Conservation (phyloP, 2,113 vertebrate genomes). For the Aix galericulata region DNA sequence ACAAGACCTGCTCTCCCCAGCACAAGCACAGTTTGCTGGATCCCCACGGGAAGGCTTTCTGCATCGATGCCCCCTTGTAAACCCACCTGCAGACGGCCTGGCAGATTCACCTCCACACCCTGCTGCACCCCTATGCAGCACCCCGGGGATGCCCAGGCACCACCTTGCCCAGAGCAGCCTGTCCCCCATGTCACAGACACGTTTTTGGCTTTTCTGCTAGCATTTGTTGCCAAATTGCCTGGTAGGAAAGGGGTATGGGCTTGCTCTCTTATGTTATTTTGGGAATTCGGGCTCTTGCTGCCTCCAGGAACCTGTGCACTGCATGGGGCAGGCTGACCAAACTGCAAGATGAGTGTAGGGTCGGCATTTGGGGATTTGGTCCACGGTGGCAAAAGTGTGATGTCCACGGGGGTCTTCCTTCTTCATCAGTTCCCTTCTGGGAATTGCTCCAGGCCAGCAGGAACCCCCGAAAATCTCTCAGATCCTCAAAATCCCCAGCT, state of each 20-base stretch:
- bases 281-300: neutral
- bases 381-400: neutral
- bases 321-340: neutral
- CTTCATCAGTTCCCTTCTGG: neutral
- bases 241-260: no score
- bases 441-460: neutral
- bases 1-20: neutral
- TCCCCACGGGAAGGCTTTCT: neutral
- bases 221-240: accelerated
- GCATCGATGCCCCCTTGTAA: neutral
- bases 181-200: neutral
- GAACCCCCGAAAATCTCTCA: neutral
- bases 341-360: neutral
- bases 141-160: neutral
- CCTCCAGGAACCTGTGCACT: neutral
- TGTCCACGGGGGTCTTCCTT: accelerated
- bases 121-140: neutral
- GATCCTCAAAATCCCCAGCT: neutral
- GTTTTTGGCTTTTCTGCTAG: neutral
- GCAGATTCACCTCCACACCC: neutral
- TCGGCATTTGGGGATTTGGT: neutral
- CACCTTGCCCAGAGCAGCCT: neutral
- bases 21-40: neutral
- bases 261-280: neutral
- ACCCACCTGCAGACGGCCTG: neutral